These are phyloP conservation scores for Tachysurus vachellii DNA, from an alignment of 2,113 vertebrate species.

Conservation along the genomic window DNA sequence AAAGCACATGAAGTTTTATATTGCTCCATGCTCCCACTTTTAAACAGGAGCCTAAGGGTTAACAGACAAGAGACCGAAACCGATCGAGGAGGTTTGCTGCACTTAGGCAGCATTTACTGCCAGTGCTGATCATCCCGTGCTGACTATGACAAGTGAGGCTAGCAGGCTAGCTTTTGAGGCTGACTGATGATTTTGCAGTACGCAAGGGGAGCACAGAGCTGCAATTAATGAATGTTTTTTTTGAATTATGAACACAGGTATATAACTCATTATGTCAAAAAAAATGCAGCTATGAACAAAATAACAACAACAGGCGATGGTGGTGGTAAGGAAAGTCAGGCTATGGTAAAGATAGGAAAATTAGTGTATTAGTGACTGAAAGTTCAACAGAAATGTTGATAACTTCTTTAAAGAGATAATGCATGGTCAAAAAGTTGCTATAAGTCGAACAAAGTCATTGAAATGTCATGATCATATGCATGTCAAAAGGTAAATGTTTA, in stretches of 20 bases:
- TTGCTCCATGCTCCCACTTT: background rate
- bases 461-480: background rate
- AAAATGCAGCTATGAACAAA: background rate
- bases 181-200: conserved; percentile 35
- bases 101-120: conserved; percentile 7
- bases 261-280: conserved; percentile 30
- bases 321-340: background rate
- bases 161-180: conserved; percentile 19
- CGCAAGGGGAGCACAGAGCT: background rate
- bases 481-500: too few relatives aligned
- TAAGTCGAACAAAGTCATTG: background rate
- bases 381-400: background rate
- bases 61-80: background rate
- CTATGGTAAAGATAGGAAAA: background rate
- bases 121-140: background rate
- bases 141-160: conserved; percentile 9
- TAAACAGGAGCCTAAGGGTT: background rate
- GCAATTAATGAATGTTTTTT: background rate
- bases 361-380: background rate
- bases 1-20: background rate
- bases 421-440: background rate
- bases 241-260: background rate
- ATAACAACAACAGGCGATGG: too few relatives aligned
- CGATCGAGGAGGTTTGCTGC: background rate
- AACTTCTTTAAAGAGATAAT: background rate